phyloP scores from a whole-genome alignment of 2,113 vertebrate genomes.

The Numenius arquata region DNA sequence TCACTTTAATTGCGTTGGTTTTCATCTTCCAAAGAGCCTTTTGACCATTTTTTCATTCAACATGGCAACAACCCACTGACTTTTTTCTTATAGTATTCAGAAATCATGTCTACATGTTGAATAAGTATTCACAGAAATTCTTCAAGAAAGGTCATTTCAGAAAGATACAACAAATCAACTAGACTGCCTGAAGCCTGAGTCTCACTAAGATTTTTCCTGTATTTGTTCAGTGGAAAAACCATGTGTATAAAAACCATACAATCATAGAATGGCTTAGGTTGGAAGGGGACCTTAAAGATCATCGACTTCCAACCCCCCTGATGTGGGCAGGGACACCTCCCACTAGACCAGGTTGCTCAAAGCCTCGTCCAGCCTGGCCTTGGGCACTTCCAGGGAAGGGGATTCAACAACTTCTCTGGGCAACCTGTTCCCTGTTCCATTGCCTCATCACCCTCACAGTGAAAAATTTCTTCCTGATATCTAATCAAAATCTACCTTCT shows the following conservation, averaged over 20 bases:
- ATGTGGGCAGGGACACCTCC: neutral
- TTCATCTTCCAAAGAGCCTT: neutral
- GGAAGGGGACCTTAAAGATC: neutral
- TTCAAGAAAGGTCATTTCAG: neutral
- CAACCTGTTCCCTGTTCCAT: neutral
- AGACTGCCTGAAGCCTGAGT: neutral
- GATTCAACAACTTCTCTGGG: neutral
- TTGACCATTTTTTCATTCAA: neutral
- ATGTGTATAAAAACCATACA: neutral
- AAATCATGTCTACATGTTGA: neutral
- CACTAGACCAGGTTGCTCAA: neutral
- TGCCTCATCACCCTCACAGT: neutral
- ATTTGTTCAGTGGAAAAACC: neutral
- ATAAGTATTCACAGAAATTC: neutral
- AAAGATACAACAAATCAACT: neutral
- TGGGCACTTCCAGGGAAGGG: neutral
- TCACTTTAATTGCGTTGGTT: neutral
- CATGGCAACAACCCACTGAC: neutral
- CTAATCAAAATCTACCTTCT: neutral
- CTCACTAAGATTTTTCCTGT: neutral
- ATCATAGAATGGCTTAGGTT: neutral
- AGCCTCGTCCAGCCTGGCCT: neutral
- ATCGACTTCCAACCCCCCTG: neutral
- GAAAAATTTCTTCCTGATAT: neutral
- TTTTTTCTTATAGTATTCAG: neutral